Percentiles rank a stretch among this genome's conserved stretches.
Conservation (phyloP, 2,797 vertebrate species). For the Acipenser oxyrinchus region DNA sequence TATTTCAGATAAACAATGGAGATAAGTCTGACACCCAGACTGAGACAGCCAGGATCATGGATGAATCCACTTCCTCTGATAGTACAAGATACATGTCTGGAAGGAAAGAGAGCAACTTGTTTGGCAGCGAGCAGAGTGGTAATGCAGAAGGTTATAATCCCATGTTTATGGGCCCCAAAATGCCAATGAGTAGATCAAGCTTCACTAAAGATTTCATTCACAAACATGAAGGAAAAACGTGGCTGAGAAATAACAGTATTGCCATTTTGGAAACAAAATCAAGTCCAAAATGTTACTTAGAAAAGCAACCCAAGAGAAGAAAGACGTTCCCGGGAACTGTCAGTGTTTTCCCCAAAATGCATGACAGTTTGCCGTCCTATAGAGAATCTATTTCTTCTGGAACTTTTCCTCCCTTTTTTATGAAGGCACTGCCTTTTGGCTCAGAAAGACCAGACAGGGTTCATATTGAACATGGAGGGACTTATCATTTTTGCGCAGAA, state of each 20-base stretch:
- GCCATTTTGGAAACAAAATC: conserved; percentile 39
- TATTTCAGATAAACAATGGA: conserved; percentile 26
- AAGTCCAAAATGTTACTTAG: conserved; percentile 17
- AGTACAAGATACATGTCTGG: conserved; percentile 15
- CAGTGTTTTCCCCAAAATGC: conserved; percentile 17
- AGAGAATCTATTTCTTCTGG: conserved; percentile 51
- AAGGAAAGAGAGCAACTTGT: conserved; percentile 28
- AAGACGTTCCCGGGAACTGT: conserved; percentile 59
- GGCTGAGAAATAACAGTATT: conserved; percentile 51
- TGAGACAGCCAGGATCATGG: conserved; percentile 10
- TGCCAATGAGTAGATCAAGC: conserved; percentile 42
- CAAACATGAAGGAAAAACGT: conserved; percentile 34
- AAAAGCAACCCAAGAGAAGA: conserved; percentile 45
- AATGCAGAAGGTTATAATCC: conserved; percentile 28
- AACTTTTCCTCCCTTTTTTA: conserved; percentile 48
- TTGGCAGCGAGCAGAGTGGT: conserved; percentile 22
- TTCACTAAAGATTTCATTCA: conserved; percentile 45
- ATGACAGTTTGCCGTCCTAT: conserved; percentile 35
- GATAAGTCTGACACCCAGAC: conserved; percentile 24
- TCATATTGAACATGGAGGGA: conserved; percentile 21
- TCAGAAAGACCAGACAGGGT: conserved; percentile 33
- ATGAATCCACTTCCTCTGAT: background rate
- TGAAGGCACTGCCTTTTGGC: conserved; percentile 41
- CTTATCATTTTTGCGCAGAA: conserved; percentile 30
- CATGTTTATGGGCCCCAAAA: conserved; percentile 34